Evolutionary conservation across 2,888 invertebrate species (phyloP), one percentile per base, ranked within the genome.

Genomic region (Microchrysa polita): DNA sequence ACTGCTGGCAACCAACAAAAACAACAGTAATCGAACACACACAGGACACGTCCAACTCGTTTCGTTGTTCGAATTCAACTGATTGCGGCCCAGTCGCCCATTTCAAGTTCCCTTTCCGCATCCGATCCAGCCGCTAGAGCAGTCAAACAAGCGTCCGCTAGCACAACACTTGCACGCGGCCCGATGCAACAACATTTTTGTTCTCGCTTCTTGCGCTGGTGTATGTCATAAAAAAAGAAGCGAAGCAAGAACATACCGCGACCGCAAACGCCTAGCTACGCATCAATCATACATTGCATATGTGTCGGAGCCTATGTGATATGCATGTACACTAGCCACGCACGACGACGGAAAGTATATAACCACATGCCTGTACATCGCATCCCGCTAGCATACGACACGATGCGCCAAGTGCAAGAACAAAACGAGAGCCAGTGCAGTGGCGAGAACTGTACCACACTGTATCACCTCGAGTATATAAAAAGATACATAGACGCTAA

Each of bases 41-140:
- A 18, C 40, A 73, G 77, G 76, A 75, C 84, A 84, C 84, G 84
- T 85, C 84, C 82, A 81, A 83, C 82, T 84, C 82, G 83, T 84
- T 84, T 81, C 83, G 81, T 80, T 81, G 82, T 81, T 83, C 80
- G 81, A 81, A 80, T 80, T 82, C 81, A 81, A 84, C 83, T 83
- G 83, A 78, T 79, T 74, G 57, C 57, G 57, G 73, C 57, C 72
- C 34, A 72, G 71, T 34, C 44, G 27, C 18, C 67, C 60, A n/a
- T 23, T 42, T 18, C 71, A 23, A 52, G 74, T 77, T 77, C 77
- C 77, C 77, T 78, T 78, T 78, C 78, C 78, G 78, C 75, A 77
- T 77, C 78, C 77, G 77, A 75, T 76, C 71, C 44, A 55, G 55
- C 20, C 5, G 48, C 48, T 48, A 48, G 48, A 48, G 16, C 27